Evolutionary conservation across 1,140 invertebrate species (phyloP).

Genomic region (Neotoxoptera formosana): DNA sequence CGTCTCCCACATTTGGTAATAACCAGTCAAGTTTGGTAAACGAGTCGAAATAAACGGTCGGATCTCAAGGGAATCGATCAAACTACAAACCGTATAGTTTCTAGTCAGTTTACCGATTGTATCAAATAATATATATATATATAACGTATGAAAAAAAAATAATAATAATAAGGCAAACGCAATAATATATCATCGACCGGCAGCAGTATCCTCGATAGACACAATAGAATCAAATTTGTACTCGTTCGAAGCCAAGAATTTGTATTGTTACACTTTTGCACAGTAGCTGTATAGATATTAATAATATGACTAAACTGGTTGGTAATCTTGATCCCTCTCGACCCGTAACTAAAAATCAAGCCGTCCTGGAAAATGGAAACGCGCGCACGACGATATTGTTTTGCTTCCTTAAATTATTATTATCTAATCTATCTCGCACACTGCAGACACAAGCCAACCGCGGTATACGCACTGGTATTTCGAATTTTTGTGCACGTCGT

Average conservation of each 20-base stretch:
- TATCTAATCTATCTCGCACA: background rate
- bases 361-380: background rate
- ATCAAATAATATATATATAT: conserved; percentile 16
- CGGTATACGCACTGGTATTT: background rate
- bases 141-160: background rate
- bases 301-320: conserved; percentile 38
- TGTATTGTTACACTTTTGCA: conserved; percentile 40
- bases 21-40: conserved; percentile 50
- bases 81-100: conserved; percentile 3
- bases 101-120: conserved; percentile 40
- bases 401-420: background rate
- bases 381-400: background rate
- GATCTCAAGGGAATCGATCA: conserved; percentile 41
- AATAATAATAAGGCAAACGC: conserved; percentile 22
- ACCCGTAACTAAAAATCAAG: background rate
- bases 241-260: conserved; percentile 26
- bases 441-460: too few relatives aligned
- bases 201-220: background rate
- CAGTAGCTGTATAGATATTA: too few relatives aligned
- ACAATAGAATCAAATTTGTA: conserved; percentile 51
- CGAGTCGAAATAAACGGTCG: conserved; percentile 51
- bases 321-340: conserved; percentile 8
- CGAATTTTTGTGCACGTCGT: background rate
- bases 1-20: conserved; percentile 52
- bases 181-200: background rate